Base-by-base conservation (phyloP, 2,888 invertebrate species). In the Tromatobia lineatoria region DNA sequence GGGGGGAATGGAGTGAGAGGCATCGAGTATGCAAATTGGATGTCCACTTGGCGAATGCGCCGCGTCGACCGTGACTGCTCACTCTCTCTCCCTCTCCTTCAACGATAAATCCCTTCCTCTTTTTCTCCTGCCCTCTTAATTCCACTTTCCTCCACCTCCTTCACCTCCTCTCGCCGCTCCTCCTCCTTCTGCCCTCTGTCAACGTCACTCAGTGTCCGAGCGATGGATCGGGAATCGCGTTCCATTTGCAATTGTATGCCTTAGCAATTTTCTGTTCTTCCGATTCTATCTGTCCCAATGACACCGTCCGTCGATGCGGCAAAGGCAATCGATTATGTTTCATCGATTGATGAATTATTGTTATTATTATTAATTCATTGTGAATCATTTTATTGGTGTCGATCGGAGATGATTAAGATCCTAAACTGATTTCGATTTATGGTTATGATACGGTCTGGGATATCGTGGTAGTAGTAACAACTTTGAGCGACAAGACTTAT, bases 1-100 rank as follows among this genome's bases (percentile, higher is more conserved):
- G 52, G 54, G 42, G 64, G 67, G 50, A 70, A 47, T 4, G 25
- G 42, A 54, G 70, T 6, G 70, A 70, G 70, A 76, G 75, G 64
- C 83, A 86, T 87, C 88, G 85, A 86, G 87, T 90, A 90, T 90
- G 90, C 89, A 91, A 91, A 91, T 90, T 88, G 83, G 85, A 86
- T 86, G 88, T 88, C 89, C 87, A 89, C 88, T 84, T 87, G 82
- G 82, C 80, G 85, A 79, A 84, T 85, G 86, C 82, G 82, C 85
- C 80, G 76, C 83, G 80, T 88, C 82, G 74, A 85, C 83, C 87
- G 86, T 88, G 87, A 88, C 85, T 85, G 82, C 84, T 86, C 82
- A 38, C 75, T 66, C 29, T 42, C 42, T 69, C 50, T 74, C 76
- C 47, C 52, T 42, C 59, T n/a, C 45, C 7, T 42, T 52, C 54